These are phyloP conservation scores for Prosopocoilus inquinatus DNA, from an alignment of 2,888 invertebrate genomes.

Conservation along the genomic window DNA sequence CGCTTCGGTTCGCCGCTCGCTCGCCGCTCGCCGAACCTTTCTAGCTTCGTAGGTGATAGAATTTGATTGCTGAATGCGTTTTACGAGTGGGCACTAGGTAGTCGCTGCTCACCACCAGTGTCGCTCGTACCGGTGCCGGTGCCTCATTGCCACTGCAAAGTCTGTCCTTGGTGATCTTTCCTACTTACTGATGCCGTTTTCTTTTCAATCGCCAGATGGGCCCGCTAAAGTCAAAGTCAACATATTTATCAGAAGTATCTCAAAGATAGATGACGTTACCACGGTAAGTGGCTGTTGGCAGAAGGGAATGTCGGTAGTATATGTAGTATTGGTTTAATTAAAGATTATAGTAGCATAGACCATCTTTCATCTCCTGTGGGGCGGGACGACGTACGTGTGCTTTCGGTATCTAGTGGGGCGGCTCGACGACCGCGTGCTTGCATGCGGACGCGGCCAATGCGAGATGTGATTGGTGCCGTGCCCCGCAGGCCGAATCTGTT, in stretches of 20 bases:
- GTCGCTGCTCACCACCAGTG: slow-evolving; percentile 31
- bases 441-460: slow-evolving; percentile 45
- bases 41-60: slow-evolving; percentile 46
- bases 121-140: slow-evolving; percentile 27
- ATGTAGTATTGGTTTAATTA: slow-evolving; percentile 2
- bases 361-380: slow-evolving; percentile 32
- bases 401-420: slow-evolving; percentile 37
- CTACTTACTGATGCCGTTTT: slow-evolving; percentile 43
- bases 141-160: slow-evolving; percentile 25
- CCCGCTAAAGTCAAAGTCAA: slow-evolving; percentile 95
- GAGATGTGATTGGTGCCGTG: slow-evolving; percentile 49
- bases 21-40: slow-evolving; percentile 35
- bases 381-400: slow-evolving; percentile 42
- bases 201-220: slow-evolving; percentile 68
- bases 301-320: slow-evolving; percentile 25
- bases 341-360: slow-evolving; percentile 24
- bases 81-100: slow-evolving; percentile 35
- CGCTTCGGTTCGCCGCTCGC: slow-evolving; percentile 24
- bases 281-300: slow-evolving; percentile 80
- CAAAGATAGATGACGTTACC: slow-evolving; percentile 98
- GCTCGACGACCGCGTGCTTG: slow-evolving; percentile 37
- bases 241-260: slow-evolving; percentile 98
- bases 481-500: slow-evolving; percentile 39
- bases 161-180: slow-evolving; percentile 4
- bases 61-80: slow-evolving; percentile 47